Percentiles rank a stretch among this genome's conserved stretches.
phyloP scores from a whole-genome alignment of 2,888 invertebrate species.

The Aspidapion aeneum region DNA sequence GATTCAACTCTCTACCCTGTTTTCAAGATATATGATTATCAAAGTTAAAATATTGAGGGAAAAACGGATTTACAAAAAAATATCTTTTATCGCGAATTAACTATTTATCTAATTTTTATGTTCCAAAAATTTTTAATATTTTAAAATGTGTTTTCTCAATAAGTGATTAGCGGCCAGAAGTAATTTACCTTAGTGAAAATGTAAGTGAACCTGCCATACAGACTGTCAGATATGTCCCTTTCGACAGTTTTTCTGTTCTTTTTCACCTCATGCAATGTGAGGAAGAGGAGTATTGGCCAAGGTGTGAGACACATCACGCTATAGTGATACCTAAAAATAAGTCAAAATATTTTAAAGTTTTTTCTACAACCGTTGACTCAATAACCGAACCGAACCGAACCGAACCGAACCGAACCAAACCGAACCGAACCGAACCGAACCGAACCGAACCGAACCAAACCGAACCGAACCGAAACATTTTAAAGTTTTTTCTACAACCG shows the following conservation, averaged over 20 bases:
- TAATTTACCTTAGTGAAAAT: constrained; percentile 80
- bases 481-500: background rate
- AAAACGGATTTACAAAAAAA: no score
- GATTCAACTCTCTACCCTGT: no score
- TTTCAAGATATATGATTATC: no score
- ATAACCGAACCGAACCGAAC: constrained; percentile 20
- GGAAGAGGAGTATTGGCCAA: constrained; percentile 73
- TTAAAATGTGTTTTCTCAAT: no score
- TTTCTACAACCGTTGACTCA: no score
- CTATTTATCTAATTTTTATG: no score
- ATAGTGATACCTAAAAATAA: constrained; percentile 80
- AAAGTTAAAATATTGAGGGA: no score
- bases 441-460: constrained; percentile 16
- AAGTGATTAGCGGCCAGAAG: no score
- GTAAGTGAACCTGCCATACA: constrained; percentile 77
- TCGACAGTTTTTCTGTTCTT: constrained; percentile 63
- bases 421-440: constrained; percentile 14
- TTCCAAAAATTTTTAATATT: no score
- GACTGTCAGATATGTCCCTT: constrained; percentile 73
- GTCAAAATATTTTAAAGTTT: background rate
- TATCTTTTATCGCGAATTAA: no score
- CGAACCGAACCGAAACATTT: constrained; percentile 8
- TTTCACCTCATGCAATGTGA: constrained; percentile 57
- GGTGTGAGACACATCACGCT: constrained; percentile 71
- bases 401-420: constrained; percentile 12